Base-by-base conservation (phyloP, 2,888 invertebrate species). In the Caenorhabditis sp. region DNA sequence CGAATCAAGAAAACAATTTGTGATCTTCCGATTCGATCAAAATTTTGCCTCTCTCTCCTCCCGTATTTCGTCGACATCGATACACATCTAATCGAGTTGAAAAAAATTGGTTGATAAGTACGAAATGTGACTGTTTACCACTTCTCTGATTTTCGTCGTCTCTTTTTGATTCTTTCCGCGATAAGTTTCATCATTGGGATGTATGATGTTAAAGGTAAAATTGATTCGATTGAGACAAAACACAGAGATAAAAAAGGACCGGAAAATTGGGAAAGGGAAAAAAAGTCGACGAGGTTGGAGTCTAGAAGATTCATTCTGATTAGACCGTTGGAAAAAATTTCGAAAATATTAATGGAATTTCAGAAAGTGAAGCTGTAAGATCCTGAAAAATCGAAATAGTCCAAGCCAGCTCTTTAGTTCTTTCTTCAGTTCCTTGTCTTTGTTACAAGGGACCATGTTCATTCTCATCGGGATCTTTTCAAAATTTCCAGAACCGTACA, bases 41-140 rank as follows among this genome's bases (percentile, higher is more conserved):
- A 24, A 19, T 58, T 26, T 10, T 19, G 24, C 56, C 56, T 58
- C 44, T n/a, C 12, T 38, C 56, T 70, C 41, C n/a, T 38, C 19
- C 19, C 44, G 19, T 8, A 22, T 44, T 12, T 63, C 56, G 56
- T 12, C 24, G 41, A 28, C 38, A 38, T n/a, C 19, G 24, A 41
- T n/a, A 49, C 31, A 44, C 19, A 47, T 19, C n/a, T 19, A 59
- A 38, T 19, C n/a, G 22, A 35, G 19, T 35, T 7, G 22, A 35
- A 44, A 8, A 8, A 38, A 47, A 47, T 44, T 44, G 28, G 38
- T 61, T 66, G 75, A 75, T 75, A 75, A 75, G 75, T 66, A 75
- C 75, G 75, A 75, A 75, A 64, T 75, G 75, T 75, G 75, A 68
- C 75, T 75, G 75, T 75, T 75, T 75, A 75, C 59, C 72, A 28